Conservation (phyloP, 1,140 invertebrate species). For the Tribolium castaneum region DNA sequence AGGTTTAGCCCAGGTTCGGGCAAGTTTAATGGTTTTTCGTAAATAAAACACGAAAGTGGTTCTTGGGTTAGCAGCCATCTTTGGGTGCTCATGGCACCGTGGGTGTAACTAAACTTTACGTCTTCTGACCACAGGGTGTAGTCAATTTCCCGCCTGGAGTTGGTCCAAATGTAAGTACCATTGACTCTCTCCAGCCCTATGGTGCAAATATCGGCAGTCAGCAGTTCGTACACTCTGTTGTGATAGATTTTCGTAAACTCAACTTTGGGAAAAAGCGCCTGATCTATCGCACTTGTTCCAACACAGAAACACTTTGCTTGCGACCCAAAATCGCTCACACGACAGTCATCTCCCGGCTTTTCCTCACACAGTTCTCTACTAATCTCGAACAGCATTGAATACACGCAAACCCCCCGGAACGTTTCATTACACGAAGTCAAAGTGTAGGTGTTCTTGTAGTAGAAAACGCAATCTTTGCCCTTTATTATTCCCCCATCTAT, state of each 20-base stretch:
- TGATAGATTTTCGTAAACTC: constrained; percentile 24
- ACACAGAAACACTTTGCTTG: constrained; percentile 15
- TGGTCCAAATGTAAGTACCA: constrained; percentile 22
- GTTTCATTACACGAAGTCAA: constrained; percentile 3
- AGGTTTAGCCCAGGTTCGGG: not conserved
- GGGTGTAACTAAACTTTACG: constrained; percentile 23
- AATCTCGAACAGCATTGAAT: not conserved
- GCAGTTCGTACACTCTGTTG: not conserved
- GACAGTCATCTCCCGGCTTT: not conserved
- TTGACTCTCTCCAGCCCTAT: not conserved
- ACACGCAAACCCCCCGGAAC: not conserved
- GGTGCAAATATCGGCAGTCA: not conserved
- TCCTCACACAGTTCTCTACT: not conserved
- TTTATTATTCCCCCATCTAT: not conserved
- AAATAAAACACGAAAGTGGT: constrained; percentile 18
- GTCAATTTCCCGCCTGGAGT: constrained; percentile 15
- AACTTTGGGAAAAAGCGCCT: not conserved
- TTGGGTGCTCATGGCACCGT: not conserved
- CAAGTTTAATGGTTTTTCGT: not conserved
- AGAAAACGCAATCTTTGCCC: constrained; percentile 8
- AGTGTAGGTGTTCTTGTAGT: not conserved
- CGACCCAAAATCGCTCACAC: not conserved
- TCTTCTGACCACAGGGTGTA: constrained; percentile 37
- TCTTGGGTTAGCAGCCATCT: constrained; percentile 25
- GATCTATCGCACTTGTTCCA: not conserved